Conservation (phyloP, 2,113 vertebrate genomes). For the Urocynchramus pylzowi region DNA sequence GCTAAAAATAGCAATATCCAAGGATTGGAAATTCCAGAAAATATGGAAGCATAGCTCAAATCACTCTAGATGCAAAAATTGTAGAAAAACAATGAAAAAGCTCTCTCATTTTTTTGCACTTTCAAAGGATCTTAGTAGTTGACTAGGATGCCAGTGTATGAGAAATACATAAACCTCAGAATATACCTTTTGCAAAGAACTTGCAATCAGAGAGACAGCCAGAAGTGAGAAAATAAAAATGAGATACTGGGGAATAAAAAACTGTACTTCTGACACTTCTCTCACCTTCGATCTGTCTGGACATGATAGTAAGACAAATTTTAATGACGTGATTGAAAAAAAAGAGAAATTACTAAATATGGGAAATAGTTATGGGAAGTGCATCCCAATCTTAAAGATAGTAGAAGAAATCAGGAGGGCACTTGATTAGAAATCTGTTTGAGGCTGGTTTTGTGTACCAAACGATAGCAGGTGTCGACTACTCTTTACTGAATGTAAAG, state of each 20-base stretch:
- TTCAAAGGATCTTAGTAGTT: not conserved
- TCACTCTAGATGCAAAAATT: not conserved
- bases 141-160: not conserved
- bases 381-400: not conserved
- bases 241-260: not conserved
- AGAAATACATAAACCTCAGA: not conserved
- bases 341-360: not conserved
- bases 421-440: not conserved
- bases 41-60: not conserved
- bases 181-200: not conserved
- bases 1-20: constrained; percentile 14
- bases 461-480: not conserved
- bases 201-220: not conserved
- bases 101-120: not conserved
- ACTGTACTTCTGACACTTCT: not conserved
- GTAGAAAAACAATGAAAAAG: not conserved
- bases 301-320: not conserved
- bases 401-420: not conserved
- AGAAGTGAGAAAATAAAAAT: not conserved
- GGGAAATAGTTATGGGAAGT: not conserved
- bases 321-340: not conserved
- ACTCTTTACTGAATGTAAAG: not conserved
- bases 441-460: not conserved
- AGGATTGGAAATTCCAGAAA: constrained; percentile 23
- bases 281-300: not conserved